Conservation (phyloP, 2,888 invertebrate species). For the Hemistola chrysoprasaria region DNA sequence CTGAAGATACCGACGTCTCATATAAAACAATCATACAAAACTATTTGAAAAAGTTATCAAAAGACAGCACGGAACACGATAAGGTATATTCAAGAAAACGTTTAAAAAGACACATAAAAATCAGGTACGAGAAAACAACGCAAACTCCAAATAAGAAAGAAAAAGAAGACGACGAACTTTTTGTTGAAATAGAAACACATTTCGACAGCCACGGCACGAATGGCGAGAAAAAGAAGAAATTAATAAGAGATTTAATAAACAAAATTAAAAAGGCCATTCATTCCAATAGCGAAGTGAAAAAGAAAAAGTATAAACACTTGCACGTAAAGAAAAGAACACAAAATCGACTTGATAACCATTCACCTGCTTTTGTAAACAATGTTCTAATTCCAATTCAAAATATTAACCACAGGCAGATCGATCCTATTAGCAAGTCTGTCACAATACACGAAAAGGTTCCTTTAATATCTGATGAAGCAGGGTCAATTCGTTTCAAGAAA, state of each 20-base stretch:
- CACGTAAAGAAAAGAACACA: constrained; percentile 60
- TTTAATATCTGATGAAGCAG: constrained; percentile 36
- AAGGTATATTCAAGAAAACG: constrained; percentile 35
- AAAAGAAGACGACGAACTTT: constrained; percentile 60
- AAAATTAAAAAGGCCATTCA: constrained; percentile 68
- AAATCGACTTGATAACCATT: constrained; percentile 45
- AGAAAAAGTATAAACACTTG: constrained; percentile 35
- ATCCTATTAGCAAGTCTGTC: constrained; percentile 52
- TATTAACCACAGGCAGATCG: constrained; percentile 44
- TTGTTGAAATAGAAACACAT: constrained; percentile 74
- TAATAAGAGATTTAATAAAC: constrained; percentile 56
- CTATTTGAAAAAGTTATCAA: constrained; percentile 36
- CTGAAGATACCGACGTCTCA: constrained; percentile 15
- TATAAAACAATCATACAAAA: constrained; percentile 43
- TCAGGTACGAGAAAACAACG: constrained; percentile 40
- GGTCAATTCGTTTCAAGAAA: constrained; percentile 43
- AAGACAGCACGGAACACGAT: constrained; percentile 15
- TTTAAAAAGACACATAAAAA: constrained; percentile 57
- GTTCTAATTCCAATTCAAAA: constrained; percentile 27
- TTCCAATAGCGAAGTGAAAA: constrained; percentile 39
- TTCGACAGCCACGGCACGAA: constrained; percentile 63
- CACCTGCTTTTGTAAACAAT: constrained; percentile 33
- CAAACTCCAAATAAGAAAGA: constrained; percentile 23
- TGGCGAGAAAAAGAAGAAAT: constrained; percentile 62
- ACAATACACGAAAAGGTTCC: constrained; percentile 30